Evolutionary conservation across 2,113 vertebrate genomes (phyloP).

Genomic region (Natator depressus): DNA sequence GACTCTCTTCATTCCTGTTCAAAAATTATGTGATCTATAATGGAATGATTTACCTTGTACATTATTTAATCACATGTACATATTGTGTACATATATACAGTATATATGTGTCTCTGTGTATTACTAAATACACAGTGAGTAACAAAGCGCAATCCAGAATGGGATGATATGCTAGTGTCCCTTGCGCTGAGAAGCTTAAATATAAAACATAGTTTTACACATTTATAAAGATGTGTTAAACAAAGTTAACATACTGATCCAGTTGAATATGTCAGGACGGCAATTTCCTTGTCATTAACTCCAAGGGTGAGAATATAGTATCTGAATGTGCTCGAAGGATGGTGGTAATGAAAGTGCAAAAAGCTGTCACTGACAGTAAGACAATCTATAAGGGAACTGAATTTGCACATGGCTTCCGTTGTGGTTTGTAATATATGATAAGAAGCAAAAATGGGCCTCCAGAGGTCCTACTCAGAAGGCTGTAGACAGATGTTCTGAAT

Average conservation of each 20-base stretch:
- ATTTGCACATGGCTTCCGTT: slow-evolving; percentile 34
- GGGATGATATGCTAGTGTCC: neutral
- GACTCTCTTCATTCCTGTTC: neutral
- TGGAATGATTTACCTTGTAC: neutral
- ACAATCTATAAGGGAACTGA: slow-evolving; percentile 41
- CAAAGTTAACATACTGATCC: neutral
- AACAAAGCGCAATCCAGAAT: neutral
- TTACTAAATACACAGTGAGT: neutral
- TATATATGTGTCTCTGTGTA: rapidly evolving
- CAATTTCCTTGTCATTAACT: slow-evolving; percentile 70
- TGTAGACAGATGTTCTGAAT: slow-evolving; percentile 64
- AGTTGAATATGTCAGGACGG: neutral
- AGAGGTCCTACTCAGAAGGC: slow-evolving; percentile 32
- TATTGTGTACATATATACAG: rapidly evolving
- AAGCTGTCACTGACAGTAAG: slow-evolving; percentile 71
- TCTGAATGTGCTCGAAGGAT: slow-evolving; percentile 37
- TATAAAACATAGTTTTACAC: neutral
- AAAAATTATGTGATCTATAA: neutral
- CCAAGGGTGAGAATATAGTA: slow-evolving; percentile 61
- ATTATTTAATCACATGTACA: neutral
- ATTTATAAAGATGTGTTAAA: slow-evolving; percentile 18
- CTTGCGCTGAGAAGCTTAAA: neutral
- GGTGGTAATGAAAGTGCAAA: slow-evolving; percentile 74
- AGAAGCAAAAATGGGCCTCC: slow-evolving; percentile 34
- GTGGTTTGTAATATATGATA: slow-evolving; percentile 44